phyloP scores from a whole-genome alignment of 2,888 invertebrate genomes.

The Hypsopygia costalis region DNA sequence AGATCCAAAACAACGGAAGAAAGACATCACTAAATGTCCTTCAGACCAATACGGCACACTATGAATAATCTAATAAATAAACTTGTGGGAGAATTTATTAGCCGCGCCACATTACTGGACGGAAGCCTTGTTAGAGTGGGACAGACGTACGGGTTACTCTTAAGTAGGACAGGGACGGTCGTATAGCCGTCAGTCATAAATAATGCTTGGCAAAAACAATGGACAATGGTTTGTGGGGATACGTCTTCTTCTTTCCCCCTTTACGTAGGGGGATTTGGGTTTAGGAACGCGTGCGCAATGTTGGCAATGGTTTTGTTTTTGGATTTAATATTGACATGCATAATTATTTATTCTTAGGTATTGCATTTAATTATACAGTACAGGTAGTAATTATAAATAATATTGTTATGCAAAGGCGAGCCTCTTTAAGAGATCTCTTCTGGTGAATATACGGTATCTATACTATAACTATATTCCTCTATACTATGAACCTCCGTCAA shows the following conservation, averaged over 20 bases:
- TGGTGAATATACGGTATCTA: too few species aligned
- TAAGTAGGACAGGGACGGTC: slow-evolving; percentile 45
- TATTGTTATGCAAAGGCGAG: too few species aligned
- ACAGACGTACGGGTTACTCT: slow-evolving; percentile 20
- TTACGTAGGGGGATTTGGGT: slow-evolving; percentile 20
- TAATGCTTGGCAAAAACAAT: slow-evolving; percentile 77
- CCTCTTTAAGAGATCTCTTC: too few species aligned
- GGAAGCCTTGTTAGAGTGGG: slow-evolving; percentile 60
- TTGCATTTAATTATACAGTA: too few species aligned
- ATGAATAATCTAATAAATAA: slow-evolving; percentile 80
- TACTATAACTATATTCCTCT: too few species aligned
- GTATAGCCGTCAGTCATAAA: slow-evolving; percentile 72
- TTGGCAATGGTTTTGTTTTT: slow-evolving; percentile 2
- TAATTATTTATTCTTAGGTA: too few species aligned
- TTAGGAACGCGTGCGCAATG: slow-evolving; percentile 41
- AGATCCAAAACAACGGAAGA: slow-evolving; percentile 33
- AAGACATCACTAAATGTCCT: slow-evolving; percentile 42
- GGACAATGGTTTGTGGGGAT: slow-evolving; percentile 78
- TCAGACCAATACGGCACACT: slow-evolving; percentile 72
- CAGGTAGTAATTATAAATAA: too few species aligned
- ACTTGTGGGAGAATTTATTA: slow-evolving; percentile 77
- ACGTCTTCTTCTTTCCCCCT: slow-evolving; percentile 69
- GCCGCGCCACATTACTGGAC: slow-evolving; percentile 64
- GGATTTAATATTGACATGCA: too few species aligned
- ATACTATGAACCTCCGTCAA: too few species aligned